Evolutionary conservation across 2,797 vertebrate species (phyloP).

Genomic region (Vultur gryphus): DNA sequence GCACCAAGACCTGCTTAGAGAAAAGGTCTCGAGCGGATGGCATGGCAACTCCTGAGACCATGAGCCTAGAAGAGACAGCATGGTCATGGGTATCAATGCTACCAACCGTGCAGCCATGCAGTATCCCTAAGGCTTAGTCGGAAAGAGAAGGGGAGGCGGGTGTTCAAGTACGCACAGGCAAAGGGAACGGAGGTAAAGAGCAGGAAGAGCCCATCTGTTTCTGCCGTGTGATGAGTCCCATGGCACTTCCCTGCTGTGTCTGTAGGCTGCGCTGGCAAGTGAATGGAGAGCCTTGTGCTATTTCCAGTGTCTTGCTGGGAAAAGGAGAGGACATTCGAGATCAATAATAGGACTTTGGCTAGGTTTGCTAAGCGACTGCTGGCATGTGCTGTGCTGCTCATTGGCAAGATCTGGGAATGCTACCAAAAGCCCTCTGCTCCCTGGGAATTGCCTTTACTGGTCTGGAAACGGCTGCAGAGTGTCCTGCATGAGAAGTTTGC

Average conservation of each 20-base stretch:
- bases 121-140: not conserved
- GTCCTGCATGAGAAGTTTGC: not conserved
- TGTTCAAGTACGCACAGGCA: not conserved
- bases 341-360: conserved; percentile 10
- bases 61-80: not conserved
- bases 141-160: not conserved
- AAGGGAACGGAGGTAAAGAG: not conserved
- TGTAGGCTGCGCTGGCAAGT: not conserved
- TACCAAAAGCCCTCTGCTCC: not conserved
- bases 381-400: not conserved
- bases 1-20: not conserved
- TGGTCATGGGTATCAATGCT: not conserved
- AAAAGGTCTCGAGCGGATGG: not conserved
- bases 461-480: not conserved
- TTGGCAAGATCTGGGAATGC: conserved; percentile 18
- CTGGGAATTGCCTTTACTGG: not conserved
- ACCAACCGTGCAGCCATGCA: not conserved
- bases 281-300: conserved; percentile 8
- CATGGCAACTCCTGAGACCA: not conserved
- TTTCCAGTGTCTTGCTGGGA: conserved; percentile 34
- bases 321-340: conserved; percentile 9
- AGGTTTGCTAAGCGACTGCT: not conserved
- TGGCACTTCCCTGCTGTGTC: not conserved
- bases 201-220: conserved; percentile 25
- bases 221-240: not conserved